Conservation (phyloP, 2,888 invertebrate genomes). For the Alloscopus bannaensis region DNA sequence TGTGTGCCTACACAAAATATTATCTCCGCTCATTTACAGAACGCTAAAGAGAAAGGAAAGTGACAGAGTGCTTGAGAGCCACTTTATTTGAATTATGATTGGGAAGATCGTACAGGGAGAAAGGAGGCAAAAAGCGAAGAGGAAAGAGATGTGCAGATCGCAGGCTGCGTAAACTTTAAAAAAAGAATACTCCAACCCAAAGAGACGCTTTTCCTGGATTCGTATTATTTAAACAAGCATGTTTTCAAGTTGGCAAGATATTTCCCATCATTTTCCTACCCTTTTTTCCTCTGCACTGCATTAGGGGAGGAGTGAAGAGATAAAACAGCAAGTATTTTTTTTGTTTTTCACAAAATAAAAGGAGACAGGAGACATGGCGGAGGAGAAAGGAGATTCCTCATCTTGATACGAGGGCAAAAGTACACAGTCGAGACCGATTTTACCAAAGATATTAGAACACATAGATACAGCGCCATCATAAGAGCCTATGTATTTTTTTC, state of each 20-base stretch:
- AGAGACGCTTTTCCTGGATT: neutral
- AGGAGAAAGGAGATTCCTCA: neutral
- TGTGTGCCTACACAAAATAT: too few species aligned
- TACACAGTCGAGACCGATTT: constrained; percentile 21
- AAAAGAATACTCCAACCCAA: neutral
- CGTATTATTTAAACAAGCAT: constrained; percentile 4
- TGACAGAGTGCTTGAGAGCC: constrained; percentile 27
- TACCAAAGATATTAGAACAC: too few species aligned
- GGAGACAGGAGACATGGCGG: constrained; percentile 14
- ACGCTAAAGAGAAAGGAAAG: constrained; percentile 1
- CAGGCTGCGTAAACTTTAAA: constrained; percentile 5
- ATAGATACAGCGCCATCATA: too few species aligned
- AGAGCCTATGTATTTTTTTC: too few species aligned
- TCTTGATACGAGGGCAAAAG: constrained; percentile 8
- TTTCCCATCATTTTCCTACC: constrained; percentile 19
- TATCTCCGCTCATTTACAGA: neutral
- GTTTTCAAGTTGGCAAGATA: constrained; percentile 22
- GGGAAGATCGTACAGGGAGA: neutral
- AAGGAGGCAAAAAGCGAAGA: neutral
- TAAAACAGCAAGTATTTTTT: too few species aligned
- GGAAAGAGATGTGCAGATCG: neutral
- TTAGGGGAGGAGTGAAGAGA: too few species aligned
- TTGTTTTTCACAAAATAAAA: constrained; percentile 15
- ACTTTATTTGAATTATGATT: constrained; percentile 38
- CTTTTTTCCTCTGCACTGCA: neutral